Evolutionary conservation across 1,140 invertebrate genomes (phyloP).

Genomic region (Drosophila insularis): DNA sequence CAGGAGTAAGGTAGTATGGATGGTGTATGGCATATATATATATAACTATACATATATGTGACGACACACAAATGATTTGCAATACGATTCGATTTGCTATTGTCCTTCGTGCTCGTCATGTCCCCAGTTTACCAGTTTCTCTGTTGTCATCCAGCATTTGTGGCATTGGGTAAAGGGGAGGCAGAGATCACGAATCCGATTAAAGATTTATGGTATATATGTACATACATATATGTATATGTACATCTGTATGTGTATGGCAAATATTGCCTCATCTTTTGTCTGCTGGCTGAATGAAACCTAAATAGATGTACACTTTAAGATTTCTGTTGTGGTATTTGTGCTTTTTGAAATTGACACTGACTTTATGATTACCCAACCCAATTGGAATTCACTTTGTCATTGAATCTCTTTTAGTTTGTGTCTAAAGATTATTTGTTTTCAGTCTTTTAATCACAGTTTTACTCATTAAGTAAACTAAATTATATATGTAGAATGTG

Average conservation of each 20-base stretch:
- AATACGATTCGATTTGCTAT: constrained; percentile 12
- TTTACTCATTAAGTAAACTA: too few relatives aligned
- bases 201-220: constrained; percentile 11
- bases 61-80: constrained; percentile 10
- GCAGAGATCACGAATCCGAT: constrained; percentile 20
- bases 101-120: constrained; percentile 2
- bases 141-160: neutral
- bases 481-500: too few relatives aligned
- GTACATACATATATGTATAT: neutral
- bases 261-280: neutral
- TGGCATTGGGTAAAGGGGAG: neutral
- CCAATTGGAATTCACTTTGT: too few relatives aligned
- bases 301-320: neutral
- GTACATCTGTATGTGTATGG: neutral
- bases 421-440: too few relatives aligned
- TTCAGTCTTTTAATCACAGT: too few relatives aligned
- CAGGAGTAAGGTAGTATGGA: neutral
- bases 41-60: neutral
- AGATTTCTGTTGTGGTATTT: too few relatives aligned
- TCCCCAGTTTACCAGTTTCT: neutral
- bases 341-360: too few relatives aligned
- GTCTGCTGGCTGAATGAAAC: neutral
- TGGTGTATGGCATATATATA: too few relatives aligned
- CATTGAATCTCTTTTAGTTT: too few relatives aligned
- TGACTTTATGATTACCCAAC: too few relatives aligned